Conservation (phyloP, 2,888 invertebrate genomes). For the Oscheius sp. region DNA sequence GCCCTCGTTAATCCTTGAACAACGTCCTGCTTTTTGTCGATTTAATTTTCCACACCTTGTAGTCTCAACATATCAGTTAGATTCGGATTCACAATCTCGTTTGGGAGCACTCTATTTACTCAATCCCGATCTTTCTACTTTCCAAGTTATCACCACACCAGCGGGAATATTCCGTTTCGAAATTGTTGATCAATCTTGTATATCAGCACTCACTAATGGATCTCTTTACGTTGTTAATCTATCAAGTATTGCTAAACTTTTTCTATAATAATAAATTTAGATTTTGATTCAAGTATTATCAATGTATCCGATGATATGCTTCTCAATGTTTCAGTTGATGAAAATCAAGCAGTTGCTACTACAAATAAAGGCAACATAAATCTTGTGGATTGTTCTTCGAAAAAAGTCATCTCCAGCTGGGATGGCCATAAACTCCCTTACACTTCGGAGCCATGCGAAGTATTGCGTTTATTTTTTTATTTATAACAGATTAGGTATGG, state of each 20-base stretch:
- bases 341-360: conserved; percentile 37
- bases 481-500: conserved; percentile 39
- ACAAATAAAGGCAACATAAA: conserved; percentile 45
- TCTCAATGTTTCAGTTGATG: conserved; percentile 45
- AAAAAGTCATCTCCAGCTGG: conserved; percentile 44
- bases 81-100: conserved; percentile 37
- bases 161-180: conserved; percentile 61
- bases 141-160: conserved; percentile 35
- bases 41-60: conserved; percentile 36
- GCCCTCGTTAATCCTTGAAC: conserved; percentile 38
- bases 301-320: conserved; percentile 51
- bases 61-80: conserved; percentile 57
- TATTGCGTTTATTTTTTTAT: conserved; percentile 7
- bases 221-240: conserved; percentile 25
- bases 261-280: conserved; percentile 10
- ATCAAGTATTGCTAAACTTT: conserved; percentile 4
- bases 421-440: conserved; percentile 50
- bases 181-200: conserved; percentile 39
- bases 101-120: conserved; percentile 42
- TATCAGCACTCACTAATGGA: conserved; percentile 55
- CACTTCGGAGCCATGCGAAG: conserved; percentile 53
- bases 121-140: conserved; percentile 3
- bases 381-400: conserved; percentile 19
- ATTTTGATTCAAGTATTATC: conserved; percentile 17
- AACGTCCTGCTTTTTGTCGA: conserved; percentile 57